phyloP scores from a whole-genome alignment of 2,888 invertebrate genomes.

The Stenolophus ochropezus region DNA sequence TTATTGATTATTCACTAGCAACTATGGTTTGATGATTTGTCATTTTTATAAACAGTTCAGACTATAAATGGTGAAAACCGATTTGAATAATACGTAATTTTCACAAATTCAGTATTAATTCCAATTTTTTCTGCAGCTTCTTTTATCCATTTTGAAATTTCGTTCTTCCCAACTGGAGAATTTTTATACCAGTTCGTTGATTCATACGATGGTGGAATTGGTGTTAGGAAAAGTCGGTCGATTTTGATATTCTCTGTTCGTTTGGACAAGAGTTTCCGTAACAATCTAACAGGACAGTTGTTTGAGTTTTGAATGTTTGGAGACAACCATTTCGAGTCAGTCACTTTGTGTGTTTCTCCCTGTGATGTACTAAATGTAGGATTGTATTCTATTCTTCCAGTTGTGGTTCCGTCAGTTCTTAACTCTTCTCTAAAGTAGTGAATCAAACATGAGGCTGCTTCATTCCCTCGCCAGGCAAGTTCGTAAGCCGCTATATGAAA shows the following conservation, averaged over 20 bases:
- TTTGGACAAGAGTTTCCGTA: slow-evolving; percentile 13
- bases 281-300: slow-evolving; percentile 13
- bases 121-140: slow-evolving; percentile 4
- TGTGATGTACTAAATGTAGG: slow-evolving; percentile 62
- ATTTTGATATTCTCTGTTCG: slow-evolving; percentile 17
- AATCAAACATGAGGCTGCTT: slow-evolving; percentile 30
- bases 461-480: slow-evolving; percentile 29
- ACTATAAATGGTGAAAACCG: no score
- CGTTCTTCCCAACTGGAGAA: slow-evolving; percentile 29
- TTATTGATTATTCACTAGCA: no score
- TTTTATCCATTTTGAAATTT: slow-evolving; percentile 53
- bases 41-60: no score
- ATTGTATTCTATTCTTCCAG: slow-evolving; percentile 62
- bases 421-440: slow-evolving; percentile 36
- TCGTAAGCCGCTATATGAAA: slow-evolving; percentile 39
- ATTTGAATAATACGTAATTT: no score
- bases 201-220: slow-evolving; percentile 44
- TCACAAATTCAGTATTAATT: no score
- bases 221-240: slow-evolving; percentile 53
- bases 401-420: slow-evolving; percentile 26
- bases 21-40: no score
- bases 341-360: slow-evolving; percentile 58
- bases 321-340: background rate
- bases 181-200: slow-evolving; percentile 56
- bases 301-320: no score